These are phyloP conservation scores for Stenopsyche tienmushanensis DNA, from an alignment of 1,140 invertebrate species.

Conservation along the genomic window DNA sequence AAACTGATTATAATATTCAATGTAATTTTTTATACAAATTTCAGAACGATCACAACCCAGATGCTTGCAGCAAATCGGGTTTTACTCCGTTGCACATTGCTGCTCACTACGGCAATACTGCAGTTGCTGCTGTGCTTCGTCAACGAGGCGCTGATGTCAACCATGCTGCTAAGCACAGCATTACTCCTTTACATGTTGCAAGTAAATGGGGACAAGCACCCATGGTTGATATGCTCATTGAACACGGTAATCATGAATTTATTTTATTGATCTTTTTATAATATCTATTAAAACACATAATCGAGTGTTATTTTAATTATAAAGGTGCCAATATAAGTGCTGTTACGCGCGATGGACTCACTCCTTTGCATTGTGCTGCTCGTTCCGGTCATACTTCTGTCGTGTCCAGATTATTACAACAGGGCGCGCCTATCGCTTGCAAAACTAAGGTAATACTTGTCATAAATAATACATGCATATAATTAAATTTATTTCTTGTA, in stretches of 20 bases:
- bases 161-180: conserved; percentile 93
- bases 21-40: conserved; percentile 35
- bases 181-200: conserved; percentile 91
- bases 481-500: conserved; percentile 3
- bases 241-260: conserved; percentile 47
- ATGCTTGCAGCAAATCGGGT: conserved; percentile 94
- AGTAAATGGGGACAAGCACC: conserved; percentile 96
- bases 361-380: conserved; percentile 89
- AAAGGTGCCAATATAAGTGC: conserved; percentile 91
- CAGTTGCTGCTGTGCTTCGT: conserved; percentile 88
- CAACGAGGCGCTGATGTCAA: conserved; percentile 94
- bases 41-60: conserved; percentile 91
- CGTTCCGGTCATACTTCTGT: conserved; percentile 96
- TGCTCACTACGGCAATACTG: conserved; percentile 97
- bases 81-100: conserved; percentile 99
- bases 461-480: conserved; percentile 1
- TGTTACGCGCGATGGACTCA: conserved; percentile 92
- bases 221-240: conserved; percentile 75
- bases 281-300: no score
- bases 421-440: conserved; percentile 89
- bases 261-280: background rate
- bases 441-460: conserved; percentile 88
- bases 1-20: no score
- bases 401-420: conserved; percentile 87
- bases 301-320: conserved; percentile 48